Base-by-base conservation (phyloP, 2,888 invertebrate species). In the Bimastos eiseni region DNA sequence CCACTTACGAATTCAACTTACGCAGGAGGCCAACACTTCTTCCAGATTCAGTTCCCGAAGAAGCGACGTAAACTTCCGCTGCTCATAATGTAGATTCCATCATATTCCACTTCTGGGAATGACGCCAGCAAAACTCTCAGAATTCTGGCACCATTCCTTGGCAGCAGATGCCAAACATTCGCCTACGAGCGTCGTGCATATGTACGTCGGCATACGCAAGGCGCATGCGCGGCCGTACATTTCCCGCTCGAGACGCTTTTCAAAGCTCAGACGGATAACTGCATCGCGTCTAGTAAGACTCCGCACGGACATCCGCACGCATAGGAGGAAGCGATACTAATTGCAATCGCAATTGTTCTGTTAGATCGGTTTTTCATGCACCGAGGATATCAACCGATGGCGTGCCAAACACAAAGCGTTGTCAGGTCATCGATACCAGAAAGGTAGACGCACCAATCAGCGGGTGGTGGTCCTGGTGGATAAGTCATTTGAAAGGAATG, bases 241-340 rank as follows among this genome's bases (percentile, higher is more conserved):
- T 55, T 70, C 70, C 70, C 70, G 70, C 70, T 70, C 70, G 30
- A 70, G n/a, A n/a, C 70, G 70, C 70, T 70, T 70, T 70, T 70
- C 30, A 70, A 70, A 49, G n/a, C 70, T 1, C 70, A 70, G n/a
- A n/a, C 13, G n/a, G 70, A 70, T 70, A 70, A 70, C 70, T 70
- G 70, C 70, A 70, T n/a, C 30, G n/a, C n/a, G 70, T 17, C n/a
- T 70, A n/a, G n/a, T 8, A 70, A 70, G 70, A 70, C 5, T 3
- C 55, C 55, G 30, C 6, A 30, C 21, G 8, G 55, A 55, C 6
- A 55, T 30, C 30, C 30, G 55, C 30, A 55, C 44, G 19, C 19
- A 19, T n/a, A n/a, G 30, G 55, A 55, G 3, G 55, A 55, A 24
- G 3, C 55, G 55, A 30, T 30, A 55, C 24, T 1, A 30, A 44